Evolutionary conservation across 2,113 vertebrate genomes (phyloP).

Genomic region (Sakesphorus luctuosus): DNA sequence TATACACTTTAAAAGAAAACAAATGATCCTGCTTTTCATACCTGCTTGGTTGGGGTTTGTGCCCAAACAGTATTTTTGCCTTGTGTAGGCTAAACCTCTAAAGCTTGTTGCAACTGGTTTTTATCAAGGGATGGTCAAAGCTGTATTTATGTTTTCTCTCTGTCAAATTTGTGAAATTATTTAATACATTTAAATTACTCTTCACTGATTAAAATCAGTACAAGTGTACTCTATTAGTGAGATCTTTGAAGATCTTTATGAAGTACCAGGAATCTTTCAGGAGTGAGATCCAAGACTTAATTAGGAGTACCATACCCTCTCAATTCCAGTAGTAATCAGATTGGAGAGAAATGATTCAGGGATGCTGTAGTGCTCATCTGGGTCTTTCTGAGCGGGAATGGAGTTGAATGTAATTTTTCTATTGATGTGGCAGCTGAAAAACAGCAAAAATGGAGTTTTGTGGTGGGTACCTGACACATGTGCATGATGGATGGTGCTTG

Average conservation of each 20-base stretch:
- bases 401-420: neutral
- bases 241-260: neutral
- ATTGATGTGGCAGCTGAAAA: neutral
- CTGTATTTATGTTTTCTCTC: neutral
- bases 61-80: neutral
- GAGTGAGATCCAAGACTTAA: neutral
- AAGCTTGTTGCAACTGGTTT: neutral
- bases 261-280: neutral
- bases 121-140: neutral
- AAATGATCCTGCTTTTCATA: neutral
- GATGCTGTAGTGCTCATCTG: neutral
- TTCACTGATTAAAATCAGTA: neutral
- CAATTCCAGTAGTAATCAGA: neutral
- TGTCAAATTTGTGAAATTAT: neutral
- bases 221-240: neutral
- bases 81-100: neutral
- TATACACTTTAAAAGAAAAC: neutral
- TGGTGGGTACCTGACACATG: neutral
- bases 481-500: neutral
- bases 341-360: neutral
- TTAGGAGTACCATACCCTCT: neutral
- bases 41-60: neutral
- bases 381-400: neutral
- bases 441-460: neutral
- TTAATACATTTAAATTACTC: neutral